A percentile compares a stretch with the other conserved stretches of the same genome.
Evolutionary conservation across 2,797 vertebrate genomes (phyloP).

Genomic region (Florisuga fusca): DNA sequence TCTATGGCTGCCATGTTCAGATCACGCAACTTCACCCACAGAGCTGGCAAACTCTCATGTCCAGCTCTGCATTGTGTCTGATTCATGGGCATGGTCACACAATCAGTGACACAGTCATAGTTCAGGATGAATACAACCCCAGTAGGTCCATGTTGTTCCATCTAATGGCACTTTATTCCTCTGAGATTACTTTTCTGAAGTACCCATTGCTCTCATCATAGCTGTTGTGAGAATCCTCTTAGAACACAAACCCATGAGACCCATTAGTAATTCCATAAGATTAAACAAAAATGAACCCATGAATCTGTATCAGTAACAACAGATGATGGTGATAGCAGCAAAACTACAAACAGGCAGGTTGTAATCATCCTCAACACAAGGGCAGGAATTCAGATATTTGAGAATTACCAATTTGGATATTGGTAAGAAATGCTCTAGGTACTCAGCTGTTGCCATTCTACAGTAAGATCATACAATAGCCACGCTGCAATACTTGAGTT

Average conservation of each 20-base stretch:
- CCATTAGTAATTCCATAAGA: neutral
- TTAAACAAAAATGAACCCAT: neutral
- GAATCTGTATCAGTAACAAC: neutral
- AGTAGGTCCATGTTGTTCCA: neutral
- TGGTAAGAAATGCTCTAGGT: neutral
- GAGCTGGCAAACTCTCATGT: neutral
- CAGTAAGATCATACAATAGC: neutral
- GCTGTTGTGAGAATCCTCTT: neutral
- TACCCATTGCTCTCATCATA: neutral
- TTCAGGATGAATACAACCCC: neutral
- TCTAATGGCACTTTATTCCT: neutral
- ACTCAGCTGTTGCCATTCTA: neutral
- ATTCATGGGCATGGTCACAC: neutral
- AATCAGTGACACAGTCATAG: neutral
- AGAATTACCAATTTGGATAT: neutral
- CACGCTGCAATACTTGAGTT: neutral
- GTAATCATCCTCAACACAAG: neutral
- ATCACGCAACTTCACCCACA: neutral
- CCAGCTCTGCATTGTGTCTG: neutral
- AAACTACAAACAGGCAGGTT: neutral
- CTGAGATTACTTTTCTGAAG: neutral
- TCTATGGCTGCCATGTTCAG: neutral
- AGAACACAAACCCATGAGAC: neutral
- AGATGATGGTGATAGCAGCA: neutral
- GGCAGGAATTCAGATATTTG: fast-evolving